Evolutionary conservation across 2,888 invertebrate species (phyloP).

Genomic region (Amphipyra berbera): DNA sequence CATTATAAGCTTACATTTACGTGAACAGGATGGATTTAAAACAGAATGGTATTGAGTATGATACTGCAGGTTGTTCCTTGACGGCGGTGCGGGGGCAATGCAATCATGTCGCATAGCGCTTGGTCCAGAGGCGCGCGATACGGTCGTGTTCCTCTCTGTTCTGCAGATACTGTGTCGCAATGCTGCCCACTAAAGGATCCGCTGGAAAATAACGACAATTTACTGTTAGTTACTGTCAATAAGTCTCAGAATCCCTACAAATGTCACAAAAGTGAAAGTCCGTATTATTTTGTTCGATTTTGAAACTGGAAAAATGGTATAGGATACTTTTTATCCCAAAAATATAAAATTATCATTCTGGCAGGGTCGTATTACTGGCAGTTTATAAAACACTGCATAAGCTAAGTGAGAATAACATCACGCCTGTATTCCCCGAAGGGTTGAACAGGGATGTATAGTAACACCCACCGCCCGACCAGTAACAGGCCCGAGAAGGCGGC

Average conservation of each 20-base stretch:
- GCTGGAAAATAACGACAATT: constrained; percentile 90
- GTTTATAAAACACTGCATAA: no score
- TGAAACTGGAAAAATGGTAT: no score
- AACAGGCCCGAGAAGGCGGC: no score
- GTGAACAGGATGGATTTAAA: constrained; percentile 84
- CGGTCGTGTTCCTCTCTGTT: constrained; percentile 99
- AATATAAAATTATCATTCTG: no score
- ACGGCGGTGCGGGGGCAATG: constrained; percentile 69
- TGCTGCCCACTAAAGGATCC: constrained; percentile 99
- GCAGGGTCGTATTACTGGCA: no score
- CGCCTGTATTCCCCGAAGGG: no score
- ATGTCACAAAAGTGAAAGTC: no score
- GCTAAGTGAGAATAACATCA: no score
- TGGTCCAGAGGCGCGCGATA: constrained; percentile 99
- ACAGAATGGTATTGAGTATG: constrained; percentile 84
- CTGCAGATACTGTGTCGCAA: constrained; percentile 99
- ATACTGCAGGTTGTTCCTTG: constrained; percentile 73
- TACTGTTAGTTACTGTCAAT: constrained; percentile 3
- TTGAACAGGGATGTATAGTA: no score
- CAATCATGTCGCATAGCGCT: constrained; percentile 98
- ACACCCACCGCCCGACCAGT: no score
- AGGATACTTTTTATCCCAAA: no score
- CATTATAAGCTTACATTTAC: constrained; percentile 78
- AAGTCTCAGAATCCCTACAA: neutral
- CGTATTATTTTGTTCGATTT: no score